Evolutionary conservation across 1,140 invertebrate species (phyloP).

Genomic region (Penaeus indicus): DNA sequence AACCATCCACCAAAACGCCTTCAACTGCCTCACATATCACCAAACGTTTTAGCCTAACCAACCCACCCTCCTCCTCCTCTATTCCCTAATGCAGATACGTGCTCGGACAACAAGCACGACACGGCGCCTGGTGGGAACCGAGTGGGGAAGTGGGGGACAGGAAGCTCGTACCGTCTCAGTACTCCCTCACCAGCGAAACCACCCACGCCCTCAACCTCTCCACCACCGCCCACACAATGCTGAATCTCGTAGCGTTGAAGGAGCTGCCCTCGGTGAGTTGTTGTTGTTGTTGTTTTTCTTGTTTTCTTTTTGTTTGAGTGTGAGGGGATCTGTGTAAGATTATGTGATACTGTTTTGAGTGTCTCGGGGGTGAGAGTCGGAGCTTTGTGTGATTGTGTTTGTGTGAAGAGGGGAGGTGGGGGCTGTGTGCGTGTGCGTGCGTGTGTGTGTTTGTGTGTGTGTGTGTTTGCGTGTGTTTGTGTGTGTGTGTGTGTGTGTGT

Average conservation of each 20-base stretch:
- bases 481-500: too few relatives aligned
- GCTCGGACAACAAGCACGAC: conserved; percentile 44
- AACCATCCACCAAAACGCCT: too few relatives aligned
- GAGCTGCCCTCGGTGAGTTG: conserved; percentile 49
- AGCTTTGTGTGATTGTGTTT: too few relatives aligned
- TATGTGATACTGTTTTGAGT: too few relatives aligned
- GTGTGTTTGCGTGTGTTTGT: too few relatives aligned
- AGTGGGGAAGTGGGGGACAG: conserved; percentile 47
- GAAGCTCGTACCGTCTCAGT: conserved; percentile 41
- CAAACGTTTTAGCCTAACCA: too few relatives aligned
- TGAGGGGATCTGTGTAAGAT: too few relatives aligned
- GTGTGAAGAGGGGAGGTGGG: too few relatives aligned
- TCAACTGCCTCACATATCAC: too few relatives aligned
- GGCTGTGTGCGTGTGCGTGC: too few relatives aligned
- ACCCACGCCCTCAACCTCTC: conserved; percentile 56
- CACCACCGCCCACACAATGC: conserved; percentile 54
- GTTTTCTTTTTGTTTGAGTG: neutral
- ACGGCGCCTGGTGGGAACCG: conserved; percentile 58
- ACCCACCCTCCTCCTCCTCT: neutral
- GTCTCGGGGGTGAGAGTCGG: too few relatives aligned
- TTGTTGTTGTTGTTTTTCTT: neutral
- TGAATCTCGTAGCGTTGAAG: conserved; percentile 31
- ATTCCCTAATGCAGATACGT: conserved; percentile 28
- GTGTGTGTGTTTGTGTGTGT: too few relatives aligned
- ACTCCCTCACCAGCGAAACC: conserved; percentile 42